A percentile compares a stretch with the other conserved stretches of the same genome.
phyloP scores from a whole-genome alignment of 1,140 invertebrate species.

The Drosophila busckii region DNA sequence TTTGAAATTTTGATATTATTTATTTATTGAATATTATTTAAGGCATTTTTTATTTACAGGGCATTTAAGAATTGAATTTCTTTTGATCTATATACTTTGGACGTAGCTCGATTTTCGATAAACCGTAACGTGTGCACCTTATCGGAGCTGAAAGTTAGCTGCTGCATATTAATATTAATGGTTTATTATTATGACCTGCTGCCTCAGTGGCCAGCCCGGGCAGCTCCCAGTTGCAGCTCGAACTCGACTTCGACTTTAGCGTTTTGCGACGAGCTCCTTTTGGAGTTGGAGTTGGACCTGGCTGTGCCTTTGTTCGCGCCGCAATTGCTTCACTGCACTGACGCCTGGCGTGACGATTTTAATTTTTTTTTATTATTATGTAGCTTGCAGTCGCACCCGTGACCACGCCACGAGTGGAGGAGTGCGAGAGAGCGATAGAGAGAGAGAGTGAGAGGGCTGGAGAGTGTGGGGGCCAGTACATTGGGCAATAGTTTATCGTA shows the following conservation, averaged over 20 bases:
- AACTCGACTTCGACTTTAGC: not conserved
- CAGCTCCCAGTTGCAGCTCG: constrained; percentile 3
- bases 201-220: constrained; percentile 30
- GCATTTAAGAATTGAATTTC: too few species aligned
- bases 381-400: constrained; percentile 40
- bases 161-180: constrained; percentile 68
- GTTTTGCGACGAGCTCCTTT: constrained; percentile 44
- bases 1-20: too few species aligned
- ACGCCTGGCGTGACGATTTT: constrained; percentile 77
- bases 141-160: constrained; percentile 23
- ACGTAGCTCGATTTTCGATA: constrained; percentile 59
- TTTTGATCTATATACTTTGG: too few species aligned
- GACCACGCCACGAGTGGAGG: constrained; percentile 7
- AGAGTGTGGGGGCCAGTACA: constrained; percentile 13
- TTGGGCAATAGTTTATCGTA: constrained; percentile 17
- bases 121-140: constrained; percentile 6
- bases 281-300: constrained; percentile 12
- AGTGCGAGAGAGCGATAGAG: not conserved
- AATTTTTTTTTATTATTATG: constrained; percentile 70
- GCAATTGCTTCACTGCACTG: constrained; percentile 52
- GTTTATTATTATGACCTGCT: constrained; percentile 72
- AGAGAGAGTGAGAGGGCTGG: not conserved
- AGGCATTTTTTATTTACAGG: too few species aligned
- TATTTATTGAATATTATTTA: too few species aligned
- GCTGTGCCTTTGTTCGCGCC: constrained; percentile 56